phyloP scores from a whole-genome alignment of 1,140 invertebrate species.

The Drosophila trapezifrons region DNA sequence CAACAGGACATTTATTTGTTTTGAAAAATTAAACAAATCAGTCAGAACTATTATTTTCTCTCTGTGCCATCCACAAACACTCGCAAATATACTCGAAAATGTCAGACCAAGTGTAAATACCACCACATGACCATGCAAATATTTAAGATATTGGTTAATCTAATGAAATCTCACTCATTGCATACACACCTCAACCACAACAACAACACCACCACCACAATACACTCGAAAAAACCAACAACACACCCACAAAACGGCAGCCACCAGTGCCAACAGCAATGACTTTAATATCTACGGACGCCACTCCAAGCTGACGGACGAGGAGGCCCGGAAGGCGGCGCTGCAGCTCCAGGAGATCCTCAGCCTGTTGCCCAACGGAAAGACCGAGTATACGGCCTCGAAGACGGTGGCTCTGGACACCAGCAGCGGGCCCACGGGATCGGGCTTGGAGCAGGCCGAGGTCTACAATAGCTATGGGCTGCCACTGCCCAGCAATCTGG shows the following conservation, averaged over 20 bases:
- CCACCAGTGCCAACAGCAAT: slow-evolving; percentile 49
- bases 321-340: slow-evolving; percentile 72
- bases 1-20: background rate
- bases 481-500: slow-evolving; percentile 72
- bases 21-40: background rate
- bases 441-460: slow-evolving; percentile 51
- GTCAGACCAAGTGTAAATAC: slow-evolving; percentile 62
- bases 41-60: slow-evolving; percentile 1
- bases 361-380: slow-evolving; percentile 74
- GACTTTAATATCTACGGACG: slow-evolving; percentile 82
- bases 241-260: slow-evolving; percentile 42
- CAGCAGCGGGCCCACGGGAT: slow-evolving; percentile 28
- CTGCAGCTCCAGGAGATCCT: slow-evolving; percentile 77
- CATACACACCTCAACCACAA: slow-evolving; percentile 64
- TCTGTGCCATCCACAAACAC: slow-evolving; percentile 14
- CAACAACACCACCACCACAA: slow-evolving; percentile 27
- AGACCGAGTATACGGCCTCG: slow-evolving; percentile 78
- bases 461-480: slow-evolving; percentile 67
- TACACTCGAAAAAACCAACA: slow-evolving; percentile 23
- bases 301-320: slow-evolving; percentile 72
- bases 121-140: slow-evolving; percentile 43
- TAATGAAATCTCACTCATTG: slow-evolving; percentile 79
- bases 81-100: slow-evolving; percentile 12
- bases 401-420: slow-evolving; percentile 76
- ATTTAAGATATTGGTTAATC: slow-evolving; percentile 69